These are phyloP conservation scores for Himalopsyche anomala DNA, from an alignment of 2,888 invertebrate genomes.

Conservation along the genomic window DNA sequence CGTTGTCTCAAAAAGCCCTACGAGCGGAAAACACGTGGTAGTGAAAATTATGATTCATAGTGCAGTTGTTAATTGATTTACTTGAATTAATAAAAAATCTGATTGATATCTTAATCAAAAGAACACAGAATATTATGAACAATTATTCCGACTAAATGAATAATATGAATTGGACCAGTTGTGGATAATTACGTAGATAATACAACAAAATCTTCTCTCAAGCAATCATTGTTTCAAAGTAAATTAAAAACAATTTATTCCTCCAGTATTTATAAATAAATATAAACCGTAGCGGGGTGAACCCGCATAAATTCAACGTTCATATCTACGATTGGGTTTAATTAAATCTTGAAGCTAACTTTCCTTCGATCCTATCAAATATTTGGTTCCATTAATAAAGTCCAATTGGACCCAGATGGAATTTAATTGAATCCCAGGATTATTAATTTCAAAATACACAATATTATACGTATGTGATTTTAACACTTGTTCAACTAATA, in stretches of 20 bases:
- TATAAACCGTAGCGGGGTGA: not conserved
- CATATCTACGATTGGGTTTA: not conserved
- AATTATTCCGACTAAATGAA: too few species aligned
- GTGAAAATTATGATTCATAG: too few species aligned
- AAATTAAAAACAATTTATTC: not conserved
- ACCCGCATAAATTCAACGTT: not conserved
- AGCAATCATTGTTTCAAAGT: not conserved
- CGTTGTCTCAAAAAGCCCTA: too few species aligned
- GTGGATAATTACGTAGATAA: too few species aligned
- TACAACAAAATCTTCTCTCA: not conserved
- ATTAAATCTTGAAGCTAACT: not conserved
- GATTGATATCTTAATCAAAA: too few species aligned
- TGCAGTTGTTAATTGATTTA: too few species aligned
- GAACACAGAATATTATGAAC: too few species aligned
- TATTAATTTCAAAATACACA: not conserved
- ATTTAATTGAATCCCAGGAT: not conserved
- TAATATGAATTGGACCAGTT: too few species aligned
- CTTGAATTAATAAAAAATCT: too few species aligned
- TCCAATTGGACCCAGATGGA: not conserved
- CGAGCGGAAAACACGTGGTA: too few species aligned
- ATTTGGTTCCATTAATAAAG: not conserved
- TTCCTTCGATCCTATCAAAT: not conserved
- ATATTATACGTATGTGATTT: not conserved
- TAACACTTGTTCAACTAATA: not conserved
- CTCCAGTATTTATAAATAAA: not conserved